phyloP scores from a whole-genome alignment of 2,888 invertebrate species.

The Drosophila parthenogenetica region DNA sequence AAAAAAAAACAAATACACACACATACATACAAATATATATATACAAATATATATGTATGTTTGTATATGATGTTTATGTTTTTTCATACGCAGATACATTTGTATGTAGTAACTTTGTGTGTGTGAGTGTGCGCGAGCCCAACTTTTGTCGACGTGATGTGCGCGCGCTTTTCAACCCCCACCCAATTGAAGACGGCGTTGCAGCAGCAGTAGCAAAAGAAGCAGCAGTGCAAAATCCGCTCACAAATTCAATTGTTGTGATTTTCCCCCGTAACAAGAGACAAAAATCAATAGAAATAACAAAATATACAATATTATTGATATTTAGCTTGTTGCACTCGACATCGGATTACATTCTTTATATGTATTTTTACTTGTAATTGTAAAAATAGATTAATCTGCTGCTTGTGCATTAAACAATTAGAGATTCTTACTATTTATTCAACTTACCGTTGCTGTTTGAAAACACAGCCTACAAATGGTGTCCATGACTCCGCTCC shows the following conservation, averaged over 20 bases:
- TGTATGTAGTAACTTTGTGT: conserved; percentile 20
- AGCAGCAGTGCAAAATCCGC: conserved; percentile 61
- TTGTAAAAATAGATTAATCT: conserved; percentile 4
- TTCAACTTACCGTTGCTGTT: conserved; percentile 81
- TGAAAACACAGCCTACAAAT: conserved; percentile 85
- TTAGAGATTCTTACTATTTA: neutral
- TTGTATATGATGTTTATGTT: conserved; percentile 19
- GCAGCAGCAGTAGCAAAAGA: conserved; percentile 40
- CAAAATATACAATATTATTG: conserved; percentile 74
- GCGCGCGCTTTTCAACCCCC: conserved; percentile 80
- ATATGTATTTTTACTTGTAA: conserved; percentile 5
- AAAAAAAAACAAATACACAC: conserved; percentile 16
- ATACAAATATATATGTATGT: conserved; percentile 31
- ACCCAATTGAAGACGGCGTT: conserved; percentile 46
- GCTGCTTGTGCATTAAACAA: conserved; percentile 2
- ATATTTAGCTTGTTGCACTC: conserved; percentile 48
- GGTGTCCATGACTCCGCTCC: conserved; percentile 83
- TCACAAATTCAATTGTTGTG: conserved; percentile 73
- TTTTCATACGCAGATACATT: conserved; percentile 21
- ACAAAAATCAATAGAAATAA: conserved; percentile 83
- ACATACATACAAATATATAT: conserved; percentile 19
- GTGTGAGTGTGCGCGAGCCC: conserved; percentile 58
- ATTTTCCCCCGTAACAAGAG: conserved; percentile 40
- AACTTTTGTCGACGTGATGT: conserved; percentile 59
- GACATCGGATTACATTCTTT: conserved; percentile 5